phyloP scores from a whole-genome alignment of 2,888 invertebrate species.

The Maniola hyperantus region DNA sequence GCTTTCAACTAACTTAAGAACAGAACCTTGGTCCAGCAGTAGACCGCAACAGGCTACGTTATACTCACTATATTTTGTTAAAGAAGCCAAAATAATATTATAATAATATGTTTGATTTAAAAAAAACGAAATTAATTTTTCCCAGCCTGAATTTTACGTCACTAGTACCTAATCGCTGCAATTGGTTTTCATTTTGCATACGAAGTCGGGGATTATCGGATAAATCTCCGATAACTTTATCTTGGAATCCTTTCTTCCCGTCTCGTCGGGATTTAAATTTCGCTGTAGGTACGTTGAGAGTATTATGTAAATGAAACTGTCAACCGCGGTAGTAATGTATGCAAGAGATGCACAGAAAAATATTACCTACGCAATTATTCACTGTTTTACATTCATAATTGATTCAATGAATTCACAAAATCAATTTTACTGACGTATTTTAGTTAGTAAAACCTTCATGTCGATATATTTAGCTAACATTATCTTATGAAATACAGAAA shows the following conservation, averaged over 20 bases:
- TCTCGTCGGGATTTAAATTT: constrained; percentile 61
- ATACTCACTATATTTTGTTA: too few species aligned
- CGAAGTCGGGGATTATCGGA: constrained; percentile 50
- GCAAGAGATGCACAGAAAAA: constrained; percentile 17
- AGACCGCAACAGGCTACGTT: too few species aligned
- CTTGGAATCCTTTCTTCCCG: constrained; percentile 53
- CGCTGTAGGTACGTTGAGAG: constrained; percentile 26
- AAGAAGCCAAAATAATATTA: too few species aligned
- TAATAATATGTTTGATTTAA: too few species aligned
- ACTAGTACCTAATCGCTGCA: constrained; percentile 15
- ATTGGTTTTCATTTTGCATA: constrained; percentile 56
- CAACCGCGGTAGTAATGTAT: constrained; percentile 30
- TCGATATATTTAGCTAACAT: not conserved
- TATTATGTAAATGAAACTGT: constrained; percentile 34
- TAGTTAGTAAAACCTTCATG: not conserved
- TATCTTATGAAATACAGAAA: too few species aligned
- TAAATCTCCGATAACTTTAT: constrained; percentile 65
- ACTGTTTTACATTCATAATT: constrained; percentile 8
- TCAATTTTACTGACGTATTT: not conserved
- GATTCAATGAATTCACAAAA: not conserved
- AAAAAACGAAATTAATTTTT: not conserved
- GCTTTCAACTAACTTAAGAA: too few species aligned
- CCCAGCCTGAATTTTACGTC: constrained; percentile 34
- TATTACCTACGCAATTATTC: constrained; percentile 7
- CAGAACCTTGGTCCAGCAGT: too few species aligned